Evolutionary conservation across 2,888 invertebrate genomes (phyloP).

Genomic region (Euphydryas editha): DNA sequence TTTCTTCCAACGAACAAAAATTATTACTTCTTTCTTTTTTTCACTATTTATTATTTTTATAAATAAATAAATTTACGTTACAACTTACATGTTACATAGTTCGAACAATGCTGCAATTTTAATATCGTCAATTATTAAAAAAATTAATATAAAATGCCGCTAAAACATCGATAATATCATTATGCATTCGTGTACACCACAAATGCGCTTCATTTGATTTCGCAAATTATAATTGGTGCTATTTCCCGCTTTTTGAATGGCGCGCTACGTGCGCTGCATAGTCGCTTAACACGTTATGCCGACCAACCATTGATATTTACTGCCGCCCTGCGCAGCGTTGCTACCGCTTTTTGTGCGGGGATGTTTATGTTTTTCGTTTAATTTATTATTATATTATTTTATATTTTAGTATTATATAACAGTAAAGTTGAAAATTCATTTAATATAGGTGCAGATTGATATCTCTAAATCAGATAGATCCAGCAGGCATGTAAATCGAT

Average conservation of each 20-base stretch:
- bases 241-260: constrained; percentile 61
- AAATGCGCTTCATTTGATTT: constrained; percentile 57
- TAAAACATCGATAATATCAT: constrained; percentile 26
- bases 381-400: too few species aligned
- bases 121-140: not conserved
- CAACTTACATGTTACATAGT: too few species aligned
- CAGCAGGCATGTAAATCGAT: too few species aligned
- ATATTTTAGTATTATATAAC: too few species aligned
- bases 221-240: constrained; percentile 65
- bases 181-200: constrained; percentile 33
- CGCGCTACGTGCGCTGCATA: constrained; percentile 48
- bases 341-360: not conserved
- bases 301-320: constrained; percentile 20
- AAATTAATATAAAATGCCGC: not conserved
- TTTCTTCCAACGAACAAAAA: too few species aligned
- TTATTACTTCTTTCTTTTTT: too few species aligned
- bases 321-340: constrained; percentile 2
- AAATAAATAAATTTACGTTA: too few species aligned
- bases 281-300: constrained; percentile 32
- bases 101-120: too few species aligned
- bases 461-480: too few species aligned
- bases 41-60: too few species aligned
- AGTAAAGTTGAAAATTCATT: too few species aligned
- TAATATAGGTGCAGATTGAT: too few species aligned
- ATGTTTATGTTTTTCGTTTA: not conserved